These are phyloP conservation scores for Puntigrus tetrazona DNA, from an alignment of 2,113 vertebrate genomes.

Conservation along the genomic window DNA sequence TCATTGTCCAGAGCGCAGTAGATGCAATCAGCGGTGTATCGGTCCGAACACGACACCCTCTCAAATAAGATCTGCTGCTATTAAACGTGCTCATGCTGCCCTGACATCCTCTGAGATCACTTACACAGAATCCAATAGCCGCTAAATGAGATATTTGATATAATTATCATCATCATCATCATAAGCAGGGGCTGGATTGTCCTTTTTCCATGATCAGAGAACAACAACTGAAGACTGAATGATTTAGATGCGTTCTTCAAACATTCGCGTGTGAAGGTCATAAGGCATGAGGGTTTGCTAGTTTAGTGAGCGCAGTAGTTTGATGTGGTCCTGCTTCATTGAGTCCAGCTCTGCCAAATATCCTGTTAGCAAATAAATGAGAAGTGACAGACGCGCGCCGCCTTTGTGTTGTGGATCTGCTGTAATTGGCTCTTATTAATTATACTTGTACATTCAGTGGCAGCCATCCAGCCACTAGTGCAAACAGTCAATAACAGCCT, in stretches of 20 bases:
- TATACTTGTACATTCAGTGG: slow-evolving; percentile 24
- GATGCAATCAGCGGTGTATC: background rate
- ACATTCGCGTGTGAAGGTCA: background rate
- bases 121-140: slow-evolving; percentile 52
- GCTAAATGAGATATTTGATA: slow-evolving; percentile 61
- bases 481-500: slow-evolving; percentile 30
- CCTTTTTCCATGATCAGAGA: slow-evolving; percentile 47
- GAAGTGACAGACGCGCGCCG: background rate
- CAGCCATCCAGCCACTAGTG: background rate
- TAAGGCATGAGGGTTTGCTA: background rate
- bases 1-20: background rate
- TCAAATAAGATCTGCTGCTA: slow-evolving; percentile 29
- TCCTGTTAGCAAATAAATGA: slow-evolving; percentile 60
- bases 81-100: slow-evolving; percentile 26
- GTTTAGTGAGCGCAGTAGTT: background rate
- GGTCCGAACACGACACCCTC: slow-evolving; percentile 28
- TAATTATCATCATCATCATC: slow-evolving; percentile 53
- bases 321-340: background rate
- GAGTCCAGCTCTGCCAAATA: slow-evolving; percentile 35
- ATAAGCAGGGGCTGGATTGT: slow-evolving; percentile 58
- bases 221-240: background rate
- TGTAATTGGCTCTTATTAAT: slow-evolving; percentile 50
- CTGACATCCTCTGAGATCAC: slow-evolving; percentile 35
- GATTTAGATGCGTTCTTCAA: background rate
- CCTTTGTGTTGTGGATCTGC: slow-evolving; percentile 1